Percentiles rank a stretch among this genome's conserved stretches.
These are phyloP conservation scores for Acrobasis suavella DNA, from an alignment of 2,888 invertebrate species.

Conservation along the genomic window DNA sequence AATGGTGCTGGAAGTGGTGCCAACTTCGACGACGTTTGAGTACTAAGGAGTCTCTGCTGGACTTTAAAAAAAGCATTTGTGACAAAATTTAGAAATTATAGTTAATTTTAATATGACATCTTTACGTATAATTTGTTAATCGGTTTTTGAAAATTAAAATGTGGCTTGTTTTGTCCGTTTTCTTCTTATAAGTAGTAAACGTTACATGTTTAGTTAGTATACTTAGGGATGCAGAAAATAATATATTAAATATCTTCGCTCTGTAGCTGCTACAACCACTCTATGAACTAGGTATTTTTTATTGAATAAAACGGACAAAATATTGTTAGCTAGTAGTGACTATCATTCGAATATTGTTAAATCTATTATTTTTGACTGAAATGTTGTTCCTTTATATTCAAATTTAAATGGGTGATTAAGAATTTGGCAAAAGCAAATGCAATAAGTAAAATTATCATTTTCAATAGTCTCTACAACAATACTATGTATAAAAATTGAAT, in stretches of 20 bases:
- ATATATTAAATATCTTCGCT: too few species aligned
- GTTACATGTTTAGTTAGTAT: too few species aligned
- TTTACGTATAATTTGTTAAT: constrained; percentile 28
- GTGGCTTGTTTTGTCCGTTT: constrained; percentile 11
- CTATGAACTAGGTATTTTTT: background rate
- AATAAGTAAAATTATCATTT: constrained; percentile 34
- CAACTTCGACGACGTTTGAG: constrained; percentile 89
- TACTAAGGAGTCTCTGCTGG: constrained; percentile 75
- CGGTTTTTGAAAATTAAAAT: background rate
- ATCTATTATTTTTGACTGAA: constrained; percentile 46
- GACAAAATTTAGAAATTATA: constrained; percentile 35
- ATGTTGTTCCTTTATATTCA: constrained; percentile 38
- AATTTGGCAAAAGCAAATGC: constrained; percentile 30
- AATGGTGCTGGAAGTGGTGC: constrained; percentile 94
- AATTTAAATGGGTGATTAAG: constrained; percentile 4
- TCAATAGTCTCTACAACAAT: background rate
- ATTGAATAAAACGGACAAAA: constrained; percentile 14
- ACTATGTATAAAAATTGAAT: background rate
- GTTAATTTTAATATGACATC: constrained; percentile 29
- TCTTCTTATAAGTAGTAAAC: background rate
- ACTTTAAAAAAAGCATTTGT: constrained; percentile 69
- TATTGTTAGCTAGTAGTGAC: constrained; percentile 2
- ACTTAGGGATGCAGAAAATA: too few species aligned
- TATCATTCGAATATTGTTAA: constrained; percentile 27
- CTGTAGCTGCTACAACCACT: too few species aligned